These are phyloP conservation scores for Dascyllus trimaculatus DNA, from an alignment of 2,113 vertebrate species.

Conservation along the genomic window DNA sequence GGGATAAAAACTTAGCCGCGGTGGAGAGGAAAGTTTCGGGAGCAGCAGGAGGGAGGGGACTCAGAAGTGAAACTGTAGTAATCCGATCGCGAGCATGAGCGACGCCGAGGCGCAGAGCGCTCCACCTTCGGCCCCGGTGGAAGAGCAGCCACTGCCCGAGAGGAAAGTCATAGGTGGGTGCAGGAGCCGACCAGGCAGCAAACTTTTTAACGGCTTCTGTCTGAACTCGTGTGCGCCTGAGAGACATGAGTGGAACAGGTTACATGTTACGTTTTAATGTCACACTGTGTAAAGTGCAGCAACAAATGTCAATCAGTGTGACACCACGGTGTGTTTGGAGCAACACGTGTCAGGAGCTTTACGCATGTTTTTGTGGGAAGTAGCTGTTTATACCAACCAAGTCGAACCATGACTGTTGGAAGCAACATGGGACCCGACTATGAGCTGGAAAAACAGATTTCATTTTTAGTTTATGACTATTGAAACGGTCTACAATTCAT, in stretches of 20 bases:
- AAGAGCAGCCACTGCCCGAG: conserved; percentile 78
- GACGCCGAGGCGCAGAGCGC: conserved; percentile 83
- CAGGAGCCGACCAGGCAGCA: not conserved
- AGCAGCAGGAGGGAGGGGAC: conserved; percentile 68
- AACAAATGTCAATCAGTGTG: too few relatives aligned
- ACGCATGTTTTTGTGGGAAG: not conserved
- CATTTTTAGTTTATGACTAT: not conserved
- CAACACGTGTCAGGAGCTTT: conserved; percentile 38
- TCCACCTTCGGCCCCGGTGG: conserved; percentile 67
- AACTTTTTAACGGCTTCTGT: not conserved
- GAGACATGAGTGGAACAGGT: not conserved
- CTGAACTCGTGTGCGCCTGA: not conserved
- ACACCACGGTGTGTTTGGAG: not conserved
- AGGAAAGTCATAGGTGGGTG: conserved; percentile 85
- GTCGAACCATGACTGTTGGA: not conserved
- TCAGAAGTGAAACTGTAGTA: conserved; percentile 17
- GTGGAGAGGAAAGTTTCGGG: conserved; percentile 53
- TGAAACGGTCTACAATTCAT: not conserved
- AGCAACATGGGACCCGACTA: too few relatives aligned
- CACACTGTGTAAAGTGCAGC: too few relatives aligned
- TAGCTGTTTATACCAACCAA: too few relatives aligned
- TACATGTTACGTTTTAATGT: too few relatives aligned
- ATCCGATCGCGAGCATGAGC: conserved; percentile 78
- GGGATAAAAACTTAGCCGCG: conserved; percentile 79
- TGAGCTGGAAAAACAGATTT: not conserved